phyloP scores from a whole-genome alignment of 1,140 invertebrate genomes.

The Saccostrea cuccullata region DNA sequence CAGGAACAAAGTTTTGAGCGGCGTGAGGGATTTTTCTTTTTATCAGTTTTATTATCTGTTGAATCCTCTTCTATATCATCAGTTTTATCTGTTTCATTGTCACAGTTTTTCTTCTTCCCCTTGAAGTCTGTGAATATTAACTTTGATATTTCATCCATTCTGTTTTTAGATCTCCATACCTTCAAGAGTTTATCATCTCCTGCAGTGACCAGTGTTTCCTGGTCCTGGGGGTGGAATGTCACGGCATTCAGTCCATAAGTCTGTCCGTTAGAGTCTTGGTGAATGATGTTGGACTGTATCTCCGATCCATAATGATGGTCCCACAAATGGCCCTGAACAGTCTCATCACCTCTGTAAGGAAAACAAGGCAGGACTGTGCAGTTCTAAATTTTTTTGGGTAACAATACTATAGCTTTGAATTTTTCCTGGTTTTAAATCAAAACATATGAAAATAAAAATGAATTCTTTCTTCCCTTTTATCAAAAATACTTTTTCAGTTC shows the following conservation, averaged over 20 bases:
- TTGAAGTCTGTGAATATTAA: not conserved
- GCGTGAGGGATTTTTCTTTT: not conserved
- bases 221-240: constrained; percentile 22
- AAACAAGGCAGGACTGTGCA: no score
- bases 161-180: constrained; percentile 41
- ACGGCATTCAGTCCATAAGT: constrained; percentile 32
- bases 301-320: not conserved
- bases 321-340: not conserved
- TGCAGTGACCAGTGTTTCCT: constrained; percentile 29
- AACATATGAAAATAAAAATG: no score
- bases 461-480: no score
- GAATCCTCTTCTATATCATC: not conserved
- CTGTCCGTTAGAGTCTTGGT: not conserved
- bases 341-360: constrained; percentile 6
- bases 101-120: not conserved
- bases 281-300: not conserved
- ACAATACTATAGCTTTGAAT: no score
- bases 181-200: constrained; percentile 41
- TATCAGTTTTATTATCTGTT: not conserved
- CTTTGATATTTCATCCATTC: not conserved
- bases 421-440: no score
- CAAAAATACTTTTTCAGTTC: no score
- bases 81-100: not conserved
- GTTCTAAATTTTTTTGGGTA: no score
- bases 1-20: not conserved